Percentiles rank a stretch among this genome's conserved stretches.
phyloP scores from a whole-genome alignment of 35 echinoderm and acorn worm genomes.

The Nesometra sesokonis region DNA sequence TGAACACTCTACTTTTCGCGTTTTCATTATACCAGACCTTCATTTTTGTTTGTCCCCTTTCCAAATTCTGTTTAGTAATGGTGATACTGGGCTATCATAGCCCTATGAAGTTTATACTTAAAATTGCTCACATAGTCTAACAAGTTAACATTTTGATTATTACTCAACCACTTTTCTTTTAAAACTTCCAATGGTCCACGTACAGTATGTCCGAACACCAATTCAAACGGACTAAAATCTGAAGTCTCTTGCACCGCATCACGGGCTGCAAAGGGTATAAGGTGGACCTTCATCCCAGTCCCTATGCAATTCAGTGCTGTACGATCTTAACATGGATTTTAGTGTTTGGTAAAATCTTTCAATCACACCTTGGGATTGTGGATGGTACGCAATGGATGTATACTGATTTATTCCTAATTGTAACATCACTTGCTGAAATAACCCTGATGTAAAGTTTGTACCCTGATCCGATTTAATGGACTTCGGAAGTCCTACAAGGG shows the following conservation, averaged over 20 bases:
- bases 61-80: neutral
- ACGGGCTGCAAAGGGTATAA: neutral
- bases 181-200: constrained; percentile 49
- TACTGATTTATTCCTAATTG: neutral
- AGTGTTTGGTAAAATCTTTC: constrained; percentile 3
- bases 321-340: neutral
- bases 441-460: neutral
- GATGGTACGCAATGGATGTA: neutral
- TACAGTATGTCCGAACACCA: constrained; percentile 54
- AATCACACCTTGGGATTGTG: neutral
- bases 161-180: constrained; percentile 46
- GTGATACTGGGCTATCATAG: too few relatives aligned
- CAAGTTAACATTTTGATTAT: constrained; percentile 12
- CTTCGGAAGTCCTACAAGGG: neutral
- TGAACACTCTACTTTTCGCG: neutral
- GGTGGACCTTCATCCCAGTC: neutral
- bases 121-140: constrained; percentile 60
- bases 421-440: neutral
- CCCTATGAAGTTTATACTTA: constrained; percentile 22
- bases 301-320: neutral
- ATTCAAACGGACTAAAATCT: neutral
- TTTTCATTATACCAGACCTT: constrained; percentile 33
- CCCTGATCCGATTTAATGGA: neutral
- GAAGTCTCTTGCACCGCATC: neutral
- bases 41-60: constrained; percentile 9